These are phyloP conservation scores for Cephalopachus bancanus DNA, from an alignment of 2,797 vertebrate species.

Conservation along the genomic window DNA sequence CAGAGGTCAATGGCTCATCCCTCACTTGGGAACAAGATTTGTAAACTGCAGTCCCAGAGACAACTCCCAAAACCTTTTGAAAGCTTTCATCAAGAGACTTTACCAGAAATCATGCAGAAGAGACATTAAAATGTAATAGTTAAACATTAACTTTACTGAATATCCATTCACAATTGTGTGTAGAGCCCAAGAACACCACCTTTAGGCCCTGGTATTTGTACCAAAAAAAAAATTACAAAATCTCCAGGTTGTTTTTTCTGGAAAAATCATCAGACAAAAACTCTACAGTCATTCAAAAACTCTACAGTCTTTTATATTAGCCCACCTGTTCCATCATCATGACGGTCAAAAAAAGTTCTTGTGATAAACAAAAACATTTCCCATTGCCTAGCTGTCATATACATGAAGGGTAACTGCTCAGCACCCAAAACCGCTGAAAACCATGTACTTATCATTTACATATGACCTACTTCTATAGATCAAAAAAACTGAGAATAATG, in stretches of 20 bases:
- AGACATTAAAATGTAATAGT: neutral
- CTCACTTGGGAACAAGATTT: slow-evolving; percentile 40
- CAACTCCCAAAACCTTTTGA: slow-evolving; percentile 46
- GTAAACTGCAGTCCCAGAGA: neutral
- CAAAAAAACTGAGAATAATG: slow-evolving; percentile 41
- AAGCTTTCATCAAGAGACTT: slow-evolving; percentile 36
- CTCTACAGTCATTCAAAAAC: neutral
- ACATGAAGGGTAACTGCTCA: neutral
- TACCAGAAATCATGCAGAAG: slow-evolving; percentile 17
- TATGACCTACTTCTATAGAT: neutral
- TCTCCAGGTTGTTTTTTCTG: slow-evolving; percentile 21
- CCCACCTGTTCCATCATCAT: slow-evolving; percentile 30
- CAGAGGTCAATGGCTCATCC: neutral
- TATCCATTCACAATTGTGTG: slow-evolving; percentile 17
- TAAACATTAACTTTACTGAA: slow-evolving; percentile 26
- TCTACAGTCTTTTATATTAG: neutral
- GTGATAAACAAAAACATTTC: neutral
- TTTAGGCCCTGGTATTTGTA: neutral
- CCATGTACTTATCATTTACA: slow-evolving; percentile 24
- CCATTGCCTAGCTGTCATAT: neutral
- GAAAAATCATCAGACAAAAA: slow-evolving; percentile 47
- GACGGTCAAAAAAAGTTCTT: neutral
- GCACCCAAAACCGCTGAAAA: slow-evolving; percentile 32
- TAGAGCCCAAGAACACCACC: neutral
- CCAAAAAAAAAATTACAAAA: neutral